Conservation (phyloP, 2,113 vertebrate species). For the Grallaria varia region DNA sequence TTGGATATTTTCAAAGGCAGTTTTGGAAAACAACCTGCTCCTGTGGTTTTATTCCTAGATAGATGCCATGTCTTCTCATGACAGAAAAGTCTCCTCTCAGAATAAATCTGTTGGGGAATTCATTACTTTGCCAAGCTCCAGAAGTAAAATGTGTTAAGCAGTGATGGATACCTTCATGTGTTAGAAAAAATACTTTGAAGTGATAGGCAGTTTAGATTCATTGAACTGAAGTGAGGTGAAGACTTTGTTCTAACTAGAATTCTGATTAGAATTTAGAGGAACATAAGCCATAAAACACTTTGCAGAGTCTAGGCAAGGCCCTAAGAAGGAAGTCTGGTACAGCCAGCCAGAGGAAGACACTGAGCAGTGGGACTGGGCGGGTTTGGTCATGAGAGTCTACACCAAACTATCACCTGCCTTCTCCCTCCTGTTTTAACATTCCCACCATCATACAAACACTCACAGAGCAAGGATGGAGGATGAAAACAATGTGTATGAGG, state of each 20-base stretch:
- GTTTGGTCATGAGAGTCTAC: neutral
- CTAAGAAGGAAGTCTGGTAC: neutral
- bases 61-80: neutral
- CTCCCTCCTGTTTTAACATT: neutral
- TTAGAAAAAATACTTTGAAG: neutral
- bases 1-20: neutral
- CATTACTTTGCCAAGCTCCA: neutral
- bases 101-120: neutral
- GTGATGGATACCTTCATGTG: neutral
- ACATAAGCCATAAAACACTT: neutral
- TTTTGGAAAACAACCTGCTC: neutral
- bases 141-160: neutral
- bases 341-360: neutral
- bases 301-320: neutral
- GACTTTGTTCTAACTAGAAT: neutral
- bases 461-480: neutral
- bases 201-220: neutral
- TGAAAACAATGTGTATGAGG: neutral
- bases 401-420: neutral
- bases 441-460: neutral
- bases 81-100: neutral
- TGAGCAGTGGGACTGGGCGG: neutral
- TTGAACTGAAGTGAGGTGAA: neutral
- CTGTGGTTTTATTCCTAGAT: slow-evolving; percentile 55
- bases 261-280: neutral